These are phyloP conservation scores for Stegastes partitus DNA, from an alignment of 2,113 vertebrate species.

Conservation along the genomic window DNA sequence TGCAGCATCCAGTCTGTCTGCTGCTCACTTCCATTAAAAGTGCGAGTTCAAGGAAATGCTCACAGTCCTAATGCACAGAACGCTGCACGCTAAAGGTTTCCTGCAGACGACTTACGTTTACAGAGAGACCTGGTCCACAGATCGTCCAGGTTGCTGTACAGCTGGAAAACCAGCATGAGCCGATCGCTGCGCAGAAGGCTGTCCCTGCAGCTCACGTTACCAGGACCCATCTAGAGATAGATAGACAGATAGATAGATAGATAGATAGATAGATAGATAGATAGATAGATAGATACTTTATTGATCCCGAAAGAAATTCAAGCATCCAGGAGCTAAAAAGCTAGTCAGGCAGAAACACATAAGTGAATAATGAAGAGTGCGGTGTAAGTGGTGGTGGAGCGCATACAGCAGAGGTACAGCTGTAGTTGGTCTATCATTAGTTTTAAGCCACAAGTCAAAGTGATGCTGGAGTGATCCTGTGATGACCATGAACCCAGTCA, in stretches of 20 bases:
- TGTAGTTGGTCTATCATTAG: too few relatives aligned
- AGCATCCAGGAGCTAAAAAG: too few relatives aligned
- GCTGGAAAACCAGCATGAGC: conserved; percentile 88
- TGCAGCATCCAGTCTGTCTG: not conserved
- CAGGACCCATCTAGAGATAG: conserved; percentile 83
- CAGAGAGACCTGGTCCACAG: conserved; percentile 89
- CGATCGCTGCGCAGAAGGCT: conserved; percentile 92
- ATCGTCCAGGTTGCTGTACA: conserved; percentile 82
- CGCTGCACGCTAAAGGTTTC: too few relatives aligned
- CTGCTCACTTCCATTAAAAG: not conserved
- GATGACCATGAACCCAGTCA: too few relatives aligned
- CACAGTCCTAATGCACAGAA: not conserved
- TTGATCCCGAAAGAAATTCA: too few relatives aligned
- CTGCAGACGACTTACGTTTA: conserved; percentile 83
- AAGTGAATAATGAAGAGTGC: too few relatives aligned
- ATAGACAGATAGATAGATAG: not conserved
- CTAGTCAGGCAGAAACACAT: too few relatives aligned
- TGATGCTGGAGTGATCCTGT: too few relatives aligned
- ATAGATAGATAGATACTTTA: too few relatives aligned
- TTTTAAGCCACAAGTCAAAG: too few relatives aligned
- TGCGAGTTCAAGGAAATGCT: not conserved
- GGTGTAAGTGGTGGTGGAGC: too few relatives aligned
- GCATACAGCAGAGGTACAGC: too few relatives aligned
- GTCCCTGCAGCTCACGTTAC: conserved; percentile 88
- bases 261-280: not conserved